A percentile compares a stretch with the other conserved stretches of the same genome.
Conservation (phyloP, 1,140 invertebrate genomes). For the Platorchestia sp. region DNA sequence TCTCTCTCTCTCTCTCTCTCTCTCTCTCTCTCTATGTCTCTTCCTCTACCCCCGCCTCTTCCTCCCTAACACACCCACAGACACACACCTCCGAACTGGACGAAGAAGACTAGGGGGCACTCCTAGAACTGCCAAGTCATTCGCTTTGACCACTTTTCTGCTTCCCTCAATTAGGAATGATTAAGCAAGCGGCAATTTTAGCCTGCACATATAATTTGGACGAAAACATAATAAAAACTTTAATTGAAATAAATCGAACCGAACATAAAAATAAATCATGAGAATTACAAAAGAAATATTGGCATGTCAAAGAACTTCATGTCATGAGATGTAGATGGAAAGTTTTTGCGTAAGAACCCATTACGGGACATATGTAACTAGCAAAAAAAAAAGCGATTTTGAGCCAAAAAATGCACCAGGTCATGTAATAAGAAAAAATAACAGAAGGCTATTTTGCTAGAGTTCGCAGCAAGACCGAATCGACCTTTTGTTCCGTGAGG, state of each 20-base stretch:
- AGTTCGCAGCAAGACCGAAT: not conserved
- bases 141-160: not conserved
- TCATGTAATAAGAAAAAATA: not conserved
- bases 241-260: no score
- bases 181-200: not conserved
- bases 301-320: no score
- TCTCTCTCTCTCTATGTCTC: not conserved
- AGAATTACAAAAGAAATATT: no score
- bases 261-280: no score
- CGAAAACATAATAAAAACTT: not conserved
- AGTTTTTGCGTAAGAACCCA: no score
- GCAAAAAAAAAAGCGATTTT: not conserved
- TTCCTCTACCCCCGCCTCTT: no score
- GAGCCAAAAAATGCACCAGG: not conserved
- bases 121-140: not conserved
- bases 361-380: not conserved
- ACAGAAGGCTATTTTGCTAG: not conserved
- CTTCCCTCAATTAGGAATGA: not conserved
- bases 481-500: not conserved
- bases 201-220: not conserved
- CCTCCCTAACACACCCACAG: no score
- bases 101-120: not conserved
- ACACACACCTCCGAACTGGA: not conserved
- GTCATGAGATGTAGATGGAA: no score
- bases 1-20: no score